Evolutionary conservation across 2,113 vertebrate species (phyloP), one percentile per base, ranked within the genome.

Genomic region (Girardinichthys multiradiatus): DNA sequence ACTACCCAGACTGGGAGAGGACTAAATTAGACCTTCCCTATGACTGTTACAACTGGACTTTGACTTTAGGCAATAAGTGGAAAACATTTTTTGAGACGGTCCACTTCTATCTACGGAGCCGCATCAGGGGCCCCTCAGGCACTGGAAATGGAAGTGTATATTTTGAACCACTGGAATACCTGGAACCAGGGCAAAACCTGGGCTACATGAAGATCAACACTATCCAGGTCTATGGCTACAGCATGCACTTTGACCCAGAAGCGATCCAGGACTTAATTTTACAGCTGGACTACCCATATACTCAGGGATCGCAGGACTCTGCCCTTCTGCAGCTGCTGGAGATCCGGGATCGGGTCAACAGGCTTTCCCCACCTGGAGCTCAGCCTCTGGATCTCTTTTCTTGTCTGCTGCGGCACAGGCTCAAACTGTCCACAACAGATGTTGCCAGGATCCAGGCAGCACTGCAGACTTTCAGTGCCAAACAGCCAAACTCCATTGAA

Each of bases 71-170:
- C 19, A 95, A 95, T 90, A 94, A 94, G 82, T 95, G 95, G 95
- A 95, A 95, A 88, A 95, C 94, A 0, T 95, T 95, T 94, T 95
- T 95, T 70, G 94, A 95, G 87, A 95, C 95, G 0, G 93, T 95
- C n/a, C 95, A 95, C 86, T 93, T 95, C 85, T 95, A 95, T 79
- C 89, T 95, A 33, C 88, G 94, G 70, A 95, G 95, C 75, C 92
- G 94, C 12, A 90, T 95, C 81, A 91, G 89, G 80, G 91, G 92
- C 3, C 82, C 91, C 5, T 84, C 91, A 0, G 69, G 70, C 27
- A 87, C 76, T 0, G 92, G 91, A 48, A 95, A 94, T 15, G 90
- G 91, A 64, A 93, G 89, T 2, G 77, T 91, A 45, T 94, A 93
- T 79, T 94, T 93, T 1, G 95, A 95, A 80, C 94, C 95, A 0